These are phyloP conservation scores for Enteromius argenteus DNA, from an alignment of 2,797 vertebrate genomes.

Conservation along the genomic window DNA sequence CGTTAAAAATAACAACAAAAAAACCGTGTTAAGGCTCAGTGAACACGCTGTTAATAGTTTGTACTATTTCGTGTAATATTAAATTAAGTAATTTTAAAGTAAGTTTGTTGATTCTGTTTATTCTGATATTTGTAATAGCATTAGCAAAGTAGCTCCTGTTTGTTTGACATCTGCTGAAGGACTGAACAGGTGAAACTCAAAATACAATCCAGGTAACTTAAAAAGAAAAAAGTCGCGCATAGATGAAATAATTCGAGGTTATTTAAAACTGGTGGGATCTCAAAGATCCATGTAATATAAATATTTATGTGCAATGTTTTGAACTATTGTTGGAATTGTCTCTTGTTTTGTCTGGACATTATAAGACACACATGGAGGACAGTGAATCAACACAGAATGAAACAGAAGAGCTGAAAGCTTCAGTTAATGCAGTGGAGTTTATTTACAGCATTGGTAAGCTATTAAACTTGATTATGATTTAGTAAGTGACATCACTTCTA, in stretches of 20 bases:
- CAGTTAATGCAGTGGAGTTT: constrained; percentile 71
- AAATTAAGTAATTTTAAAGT: background rate
- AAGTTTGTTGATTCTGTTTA: background rate
- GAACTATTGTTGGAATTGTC: too few relatives aligned
- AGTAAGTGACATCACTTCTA: background rate
- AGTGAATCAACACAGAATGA: background rate
- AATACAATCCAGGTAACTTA: background rate
- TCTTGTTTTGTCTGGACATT: background rate
- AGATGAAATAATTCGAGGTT: background rate
- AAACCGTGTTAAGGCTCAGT: background rate
- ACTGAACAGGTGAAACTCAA: background rate
- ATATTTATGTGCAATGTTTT: background rate
- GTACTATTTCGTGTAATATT: background rate
- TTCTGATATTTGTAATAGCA: background rate
- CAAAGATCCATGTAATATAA: background rate
- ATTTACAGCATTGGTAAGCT: constrained; percentile 72
- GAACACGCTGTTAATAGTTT: background rate
- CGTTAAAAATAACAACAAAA: background rate
- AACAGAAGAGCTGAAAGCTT: constrained; percentile 59
- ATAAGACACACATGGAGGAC: constrained; percentile 50
- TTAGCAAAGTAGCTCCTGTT: constrained; percentile 4
- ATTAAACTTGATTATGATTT: background rate
- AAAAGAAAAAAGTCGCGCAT: background rate
- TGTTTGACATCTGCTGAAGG: background rate
- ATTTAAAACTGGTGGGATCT: background rate